Conservation (phyloP, 2,888 invertebrate genomes). For the Marasmarcha lunaedactyla region DNA sequence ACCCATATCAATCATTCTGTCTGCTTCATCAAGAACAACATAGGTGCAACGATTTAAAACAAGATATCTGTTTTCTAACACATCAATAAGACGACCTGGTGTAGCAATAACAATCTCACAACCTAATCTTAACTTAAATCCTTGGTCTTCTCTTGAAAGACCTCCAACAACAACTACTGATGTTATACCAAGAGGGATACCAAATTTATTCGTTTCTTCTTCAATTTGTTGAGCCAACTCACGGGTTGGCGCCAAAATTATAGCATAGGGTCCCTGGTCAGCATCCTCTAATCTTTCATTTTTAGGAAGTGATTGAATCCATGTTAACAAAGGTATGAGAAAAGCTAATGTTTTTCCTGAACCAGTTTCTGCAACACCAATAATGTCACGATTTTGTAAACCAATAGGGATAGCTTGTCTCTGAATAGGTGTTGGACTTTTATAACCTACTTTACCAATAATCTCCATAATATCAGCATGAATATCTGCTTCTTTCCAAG, state of each 20-base stretch:
- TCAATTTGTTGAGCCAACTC: constrained; percentile 99
- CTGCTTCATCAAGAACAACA: constrained; percentile 95
- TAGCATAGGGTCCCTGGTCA: constrained; percentile 97
- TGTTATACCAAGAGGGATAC: constrained; percentile 89
- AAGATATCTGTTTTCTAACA: constrained; percentile 96
- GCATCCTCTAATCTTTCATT: constrained; percentile 91
- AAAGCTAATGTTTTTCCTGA: constrained; percentile 99
- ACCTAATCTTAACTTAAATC: constrained; percentile 93
- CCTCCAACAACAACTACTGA: constrained; percentile 99
- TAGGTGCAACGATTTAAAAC: constrained; percentile 98
- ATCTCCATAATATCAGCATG: constrained; percentile 93
- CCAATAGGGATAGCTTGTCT: constrained; percentile 99
- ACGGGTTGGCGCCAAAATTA: constrained; percentile 99
- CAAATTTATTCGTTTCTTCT: constrained; percentile 98
- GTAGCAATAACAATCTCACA: constrained; percentile 99
- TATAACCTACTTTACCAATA: constrained; percentile 94
- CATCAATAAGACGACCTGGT: constrained; percentile 98
- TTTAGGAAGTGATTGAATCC: constrained; percentile 98
- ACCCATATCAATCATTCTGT: constrained; percentile 99
- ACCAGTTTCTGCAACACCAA: constrained; percentile 99
- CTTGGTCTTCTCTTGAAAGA: constrained; percentile 97
- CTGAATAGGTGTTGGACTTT: constrained; percentile 99
- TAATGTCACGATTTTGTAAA: constrained; percentile 93
- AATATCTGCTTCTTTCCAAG: constrained; percentile 94
- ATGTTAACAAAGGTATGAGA: constrained; percentile 94